These are phyloP conservation scores for Biston stratarius DNA, from an alignment of 2,888 invertebrate species.

Conservation along the genomic window DNA sequence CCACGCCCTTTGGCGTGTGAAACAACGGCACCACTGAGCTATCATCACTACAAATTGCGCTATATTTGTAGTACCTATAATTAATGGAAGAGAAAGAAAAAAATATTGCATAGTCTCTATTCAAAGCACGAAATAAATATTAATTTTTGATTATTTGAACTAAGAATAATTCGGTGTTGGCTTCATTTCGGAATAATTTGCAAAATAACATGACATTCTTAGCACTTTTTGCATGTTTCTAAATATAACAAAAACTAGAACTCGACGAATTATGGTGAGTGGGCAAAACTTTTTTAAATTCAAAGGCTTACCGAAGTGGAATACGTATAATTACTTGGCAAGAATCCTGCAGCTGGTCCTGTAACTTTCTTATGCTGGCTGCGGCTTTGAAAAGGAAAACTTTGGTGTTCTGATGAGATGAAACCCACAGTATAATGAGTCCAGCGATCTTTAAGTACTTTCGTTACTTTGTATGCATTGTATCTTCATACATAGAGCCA, in stretches of 20 bases:
- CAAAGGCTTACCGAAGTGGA: slow-evolving; percentile 53
- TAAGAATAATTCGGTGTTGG: too few relatives aligned
- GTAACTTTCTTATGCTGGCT: slow-evolving; percentile 67
- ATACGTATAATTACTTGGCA: slow-evolving; percentile 80
- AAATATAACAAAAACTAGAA: neutral
- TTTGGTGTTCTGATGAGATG: slow-evolving; percentile 65
- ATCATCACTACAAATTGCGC: too few relatives aligned
- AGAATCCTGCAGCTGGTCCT: slow-evolving; percentile 70
- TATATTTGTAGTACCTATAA: too few relatives aligned
- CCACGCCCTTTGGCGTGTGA: too few relatives aligned
- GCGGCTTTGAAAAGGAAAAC: slow-evolving; percentile 66
- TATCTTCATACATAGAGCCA: slow-evolving; percentile 41
- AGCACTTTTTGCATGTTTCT: neutral
- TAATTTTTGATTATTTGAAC: too few relatives aligned
- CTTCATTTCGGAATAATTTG: too few relatives aligned
- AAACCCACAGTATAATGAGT: slow-evolving; percentile 67
- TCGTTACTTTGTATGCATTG: slow-evolving; percentile 48
- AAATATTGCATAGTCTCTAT: too few relatives aligned
- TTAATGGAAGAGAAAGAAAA: too few relatives aligned
- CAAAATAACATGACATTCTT: too few relatives aligned
- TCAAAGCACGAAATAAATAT: too few relatives aligned
- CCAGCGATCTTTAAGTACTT: slow-evolving; percentile 51
- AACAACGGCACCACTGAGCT: too few relatives aligned
- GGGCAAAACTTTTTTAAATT: slow-evolving; percentile 43
- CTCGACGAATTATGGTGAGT: slow-evolving; percentile 16